Base-by-base conservation (phyloP, 2,888 invertebrate species). In the Chouioia cunea region DNA sequence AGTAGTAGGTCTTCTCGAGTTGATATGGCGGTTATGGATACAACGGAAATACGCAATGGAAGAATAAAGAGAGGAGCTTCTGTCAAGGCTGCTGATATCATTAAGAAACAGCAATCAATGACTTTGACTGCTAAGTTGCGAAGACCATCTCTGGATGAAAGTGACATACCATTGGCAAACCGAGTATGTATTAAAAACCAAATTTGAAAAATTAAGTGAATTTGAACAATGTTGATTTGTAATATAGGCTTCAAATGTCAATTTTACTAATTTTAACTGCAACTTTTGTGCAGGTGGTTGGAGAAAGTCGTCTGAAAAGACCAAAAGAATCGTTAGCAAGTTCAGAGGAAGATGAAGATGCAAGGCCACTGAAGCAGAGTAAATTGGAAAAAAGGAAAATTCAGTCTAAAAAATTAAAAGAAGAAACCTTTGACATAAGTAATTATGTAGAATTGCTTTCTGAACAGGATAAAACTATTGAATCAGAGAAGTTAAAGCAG, bases 301-400 rank as follows among this genome's bases (percentile, higher is more conserved):
- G 71, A 2, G 73, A 71, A 2, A 77, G 65, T 47, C 65, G 67
- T 36, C 3, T 23, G 3, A 83, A 83, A 56, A 75, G 81, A 43
- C 76, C 77, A 10, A 78, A 77, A 60, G 73, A 73, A 3, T n/a
- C 14, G 59, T 43, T 62, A 0, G 52, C 27, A 16, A 81, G 78
- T 73, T 82, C 82, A 0, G 83, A 83, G 18, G 81, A 82, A 10
- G 83, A 83, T n/a, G 76, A 75, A 10, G 59, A n/a, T 6, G 62
- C 36, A 23, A 76, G 76, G 54, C 79, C 77, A 6, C 14, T 67
- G 0, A 81, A 80, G n/a, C 73, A 75, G 6, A 77, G 73, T 46
- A 81, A 78, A 71, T 22, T 60, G 2, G 77, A 77, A 0, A 69
- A 64, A 12, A 73, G 60, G 10, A 62, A 69, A 50, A 4, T 0